phyloP scores from a whole-genome alignment of 2,113 vertebrate genomes.

The Leiothrix lutea region DNA sequence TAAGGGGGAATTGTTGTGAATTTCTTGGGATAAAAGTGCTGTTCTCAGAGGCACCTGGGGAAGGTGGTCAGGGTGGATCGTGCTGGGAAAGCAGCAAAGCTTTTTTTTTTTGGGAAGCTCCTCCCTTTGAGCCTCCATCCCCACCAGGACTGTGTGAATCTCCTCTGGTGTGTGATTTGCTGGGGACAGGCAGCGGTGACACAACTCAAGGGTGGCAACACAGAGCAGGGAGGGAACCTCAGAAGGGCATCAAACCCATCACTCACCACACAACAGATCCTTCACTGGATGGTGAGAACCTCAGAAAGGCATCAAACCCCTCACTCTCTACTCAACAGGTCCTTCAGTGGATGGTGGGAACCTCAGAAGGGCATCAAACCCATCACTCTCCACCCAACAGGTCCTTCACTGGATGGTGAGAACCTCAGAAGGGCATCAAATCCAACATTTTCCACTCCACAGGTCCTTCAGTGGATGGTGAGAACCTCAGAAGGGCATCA shows the following conservation, averaged over 20 bases:
- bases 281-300: accelerated
- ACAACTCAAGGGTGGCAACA: background rate
- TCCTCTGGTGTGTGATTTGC: background rate
- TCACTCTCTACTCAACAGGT: too few species aligned
- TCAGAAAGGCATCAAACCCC: too few species aligned
- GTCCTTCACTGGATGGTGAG: too few species aligned
- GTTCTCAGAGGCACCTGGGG: background rate
- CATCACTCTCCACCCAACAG: too few species aligned
- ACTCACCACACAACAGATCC: background rate
- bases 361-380: too few species aligned
- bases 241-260: background rate
- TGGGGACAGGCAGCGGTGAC: background rate
- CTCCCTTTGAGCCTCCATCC: background rate
- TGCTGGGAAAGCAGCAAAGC: background rate
- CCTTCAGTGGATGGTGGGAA: too few species aligned
- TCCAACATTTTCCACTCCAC: too few species aligned
- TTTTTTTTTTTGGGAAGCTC: background rate
- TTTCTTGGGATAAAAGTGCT: background rate
- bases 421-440: too few species aligned
- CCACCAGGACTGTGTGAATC: background rate
- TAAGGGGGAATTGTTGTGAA: background rate
- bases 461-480: too few species aligned
- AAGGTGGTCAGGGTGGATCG: accelerated
- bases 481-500: too few species aligned
- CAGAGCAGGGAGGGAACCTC: background rate